Percentiles rank a stretch among this genome's conserved stretches.
Evolutionary conservation across 2,888 invertebrate species (phyloP).

Genomic region (Holacanthella duospinosa): DNA sequence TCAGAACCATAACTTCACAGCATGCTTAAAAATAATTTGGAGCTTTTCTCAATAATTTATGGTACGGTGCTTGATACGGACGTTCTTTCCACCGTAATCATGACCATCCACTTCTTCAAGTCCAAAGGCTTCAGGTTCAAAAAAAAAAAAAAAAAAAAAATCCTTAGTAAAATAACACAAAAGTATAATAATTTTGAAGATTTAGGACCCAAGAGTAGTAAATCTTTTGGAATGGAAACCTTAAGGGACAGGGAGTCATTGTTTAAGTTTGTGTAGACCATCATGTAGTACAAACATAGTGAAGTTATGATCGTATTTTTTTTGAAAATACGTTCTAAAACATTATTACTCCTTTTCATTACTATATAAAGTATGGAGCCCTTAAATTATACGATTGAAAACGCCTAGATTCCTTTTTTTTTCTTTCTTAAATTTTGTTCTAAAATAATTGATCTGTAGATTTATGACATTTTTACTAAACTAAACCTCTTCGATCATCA

Average conservation of each 20-base stretch:
- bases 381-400: neutral
- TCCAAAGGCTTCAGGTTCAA: neutral
- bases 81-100: neutral
- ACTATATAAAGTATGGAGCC: neutral
- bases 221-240: neutral
- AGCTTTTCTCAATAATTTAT: neutral
- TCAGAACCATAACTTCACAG: neutral
- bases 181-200: neutral
- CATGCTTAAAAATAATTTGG: conserved; percentile 5
- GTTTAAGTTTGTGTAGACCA: neutral
- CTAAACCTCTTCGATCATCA: no score
- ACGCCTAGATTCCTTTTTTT: no score
- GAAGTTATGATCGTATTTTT: neutral
- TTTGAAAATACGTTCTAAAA: neutral
- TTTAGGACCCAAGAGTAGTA: neutral
- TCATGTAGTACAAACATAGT: neutral
- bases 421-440: no score
- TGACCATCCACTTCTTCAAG: neutral
- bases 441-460: no score
- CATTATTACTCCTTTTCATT: neutral
- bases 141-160: neutral
- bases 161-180: neutral
- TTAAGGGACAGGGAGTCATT: neutral
- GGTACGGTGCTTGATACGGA: neutral
- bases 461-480: no score